Conservation (phyloP, 2,113 vertebrate species). For the Bungarus multicinctus region DNA sequence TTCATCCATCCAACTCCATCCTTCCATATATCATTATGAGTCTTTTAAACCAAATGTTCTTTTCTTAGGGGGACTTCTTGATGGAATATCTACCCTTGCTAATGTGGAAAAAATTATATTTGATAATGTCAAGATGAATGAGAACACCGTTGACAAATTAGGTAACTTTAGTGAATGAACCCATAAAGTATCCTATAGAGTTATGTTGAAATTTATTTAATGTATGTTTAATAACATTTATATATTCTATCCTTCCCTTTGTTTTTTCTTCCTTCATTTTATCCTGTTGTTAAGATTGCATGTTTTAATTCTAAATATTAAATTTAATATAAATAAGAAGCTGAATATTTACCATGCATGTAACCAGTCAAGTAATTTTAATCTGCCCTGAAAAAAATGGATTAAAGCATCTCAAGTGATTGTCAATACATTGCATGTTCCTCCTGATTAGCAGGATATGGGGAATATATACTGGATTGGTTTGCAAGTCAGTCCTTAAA, state of each 20-base stretch:
- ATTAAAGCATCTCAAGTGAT: not conserved
- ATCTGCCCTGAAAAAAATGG: not conserved
- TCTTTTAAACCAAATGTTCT: not conserved
- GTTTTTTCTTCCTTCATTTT: not conserved
- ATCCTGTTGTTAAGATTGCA: not conserved
- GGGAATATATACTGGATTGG: not conserved
- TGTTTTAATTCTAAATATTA: not conserved
- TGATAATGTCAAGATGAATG: conserved; percentile 47
- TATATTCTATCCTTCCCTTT: not conserved
- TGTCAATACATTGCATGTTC: not conserved
- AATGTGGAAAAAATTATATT: conserved; percentile 52
- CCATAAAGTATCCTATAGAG: not conserved
- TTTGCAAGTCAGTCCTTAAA: not conserved
- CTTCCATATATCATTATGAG: not conserved
- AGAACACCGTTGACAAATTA: conserved; percentile 47
- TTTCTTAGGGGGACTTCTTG: conserved; percentile 51
- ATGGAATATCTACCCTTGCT: conserved; percentile 49
- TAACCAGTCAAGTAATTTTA: not conserved
- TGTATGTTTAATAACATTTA: not conserved
- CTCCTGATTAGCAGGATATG: not conserved
- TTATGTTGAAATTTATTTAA: not conserved
- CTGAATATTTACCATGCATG: not conserved
- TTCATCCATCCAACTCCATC: not conserved
- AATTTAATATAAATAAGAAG: not conserved
- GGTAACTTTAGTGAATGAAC: conserved; percentile 31